Evolutionary conservation across 2,797 vertebrate species (phyloP), one percentile per base, ranked within the genome.

Genomic region (Picus viridis): DNA sequence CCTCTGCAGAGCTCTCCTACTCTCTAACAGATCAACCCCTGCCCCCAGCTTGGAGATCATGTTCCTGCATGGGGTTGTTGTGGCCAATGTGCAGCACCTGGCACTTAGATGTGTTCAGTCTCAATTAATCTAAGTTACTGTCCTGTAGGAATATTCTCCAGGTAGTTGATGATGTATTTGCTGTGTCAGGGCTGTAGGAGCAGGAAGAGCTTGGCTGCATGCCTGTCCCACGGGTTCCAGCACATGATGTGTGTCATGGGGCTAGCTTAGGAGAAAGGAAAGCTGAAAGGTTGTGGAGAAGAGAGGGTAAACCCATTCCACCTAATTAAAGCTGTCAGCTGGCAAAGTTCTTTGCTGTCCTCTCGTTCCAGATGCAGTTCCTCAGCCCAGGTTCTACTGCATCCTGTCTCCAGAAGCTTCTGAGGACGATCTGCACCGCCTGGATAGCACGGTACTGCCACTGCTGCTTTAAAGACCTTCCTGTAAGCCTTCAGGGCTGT

Each of bases 341-440:
- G 19, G 29, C 39, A 90, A 29, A 2, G 2, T 39, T 73, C 1
- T 47, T 80, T 77, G 93, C 30, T 86, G 26, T 95, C 49, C 17
- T 92, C 62, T 2, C 20, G 1, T 97, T 96, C 65, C 95, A 99
- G 99, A 99, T 86, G 96, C 98, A 32, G 98, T 97, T 30, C 97
- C 97, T 34, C 99, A 99, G 82, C 99, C 99, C 61, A 98, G 99
- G 85, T 99, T 99, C 98, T 99, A 99, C 98, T 99, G 99, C 59
- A 97, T 99, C 91, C 97, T 99, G 10, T 99, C 99, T 18, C 99
- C 98, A 20, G 99, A 99, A 95, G 98, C 98, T 7, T 99, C 99
- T 51, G 99, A 99, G 92, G 99, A 99, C 92, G 99, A 99, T 72
- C 97, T 99, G 94, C 99, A 98, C 95, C 98, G 98, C 74, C 98